These are phyloP conservation scores for Mythimna pallens DNA, from an alignment of 2,888 invertebrate species.

Conservation along the genomic window DNA sequence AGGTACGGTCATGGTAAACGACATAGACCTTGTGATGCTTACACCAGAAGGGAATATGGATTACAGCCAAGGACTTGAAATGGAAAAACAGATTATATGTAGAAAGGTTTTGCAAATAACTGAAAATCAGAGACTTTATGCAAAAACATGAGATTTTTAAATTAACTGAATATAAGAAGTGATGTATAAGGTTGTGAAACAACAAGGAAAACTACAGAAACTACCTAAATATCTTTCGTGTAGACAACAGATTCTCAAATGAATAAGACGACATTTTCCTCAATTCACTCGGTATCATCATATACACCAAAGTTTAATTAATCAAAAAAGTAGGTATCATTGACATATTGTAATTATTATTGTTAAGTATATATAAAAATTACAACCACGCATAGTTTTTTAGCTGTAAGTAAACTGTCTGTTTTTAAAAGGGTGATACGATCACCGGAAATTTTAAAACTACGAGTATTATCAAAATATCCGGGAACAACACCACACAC, in stretches of 20 bases:
- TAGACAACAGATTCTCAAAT: background rate
- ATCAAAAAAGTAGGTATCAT: too few species aligned
- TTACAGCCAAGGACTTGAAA: constrained; percentile 52
- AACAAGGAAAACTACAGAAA: background rate
- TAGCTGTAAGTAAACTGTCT: background rate
- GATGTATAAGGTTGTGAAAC: background rate
- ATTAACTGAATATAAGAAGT: too few species aligned
- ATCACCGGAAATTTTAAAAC: background rate
- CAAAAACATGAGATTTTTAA: too few species aligned
- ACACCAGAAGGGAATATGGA: constrained; percentile 62
- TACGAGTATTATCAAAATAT: background rate
- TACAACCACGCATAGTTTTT: too few species aligned
- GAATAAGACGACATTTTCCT: background rate
- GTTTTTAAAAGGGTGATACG: background rate
- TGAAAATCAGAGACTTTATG: background rate
- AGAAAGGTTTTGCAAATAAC: background rate
- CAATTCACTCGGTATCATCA: too few species aligned
- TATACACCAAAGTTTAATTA: background rate
- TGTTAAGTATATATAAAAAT: too few species aligned
- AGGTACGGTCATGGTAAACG: constrained; percentile 69
- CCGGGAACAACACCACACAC: constrained; percentile 27
- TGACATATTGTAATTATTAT: too few species aligned
- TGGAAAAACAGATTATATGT: background rate
- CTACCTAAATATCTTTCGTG: too few species aligned
- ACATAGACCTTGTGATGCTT: constrained; percentile 68